Conservation (phyloP, 2,888 invertebrate genomes). For the Catocala nupta region DNA sequence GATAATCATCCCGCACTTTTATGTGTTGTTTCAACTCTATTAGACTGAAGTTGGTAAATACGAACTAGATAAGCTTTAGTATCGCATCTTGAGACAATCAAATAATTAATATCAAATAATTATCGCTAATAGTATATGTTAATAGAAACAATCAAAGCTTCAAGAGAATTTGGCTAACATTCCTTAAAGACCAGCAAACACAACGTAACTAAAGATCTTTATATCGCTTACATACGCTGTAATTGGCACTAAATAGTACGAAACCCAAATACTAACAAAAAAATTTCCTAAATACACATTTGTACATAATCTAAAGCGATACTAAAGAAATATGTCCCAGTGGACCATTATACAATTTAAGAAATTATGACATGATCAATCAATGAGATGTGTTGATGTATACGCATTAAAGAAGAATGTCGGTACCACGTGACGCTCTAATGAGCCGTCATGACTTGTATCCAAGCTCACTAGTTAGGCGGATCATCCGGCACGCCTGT, state of each 20-base stretch:
- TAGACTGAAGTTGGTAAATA: constrained; percentile 14
- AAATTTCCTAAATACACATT: constrained; percentile 27
- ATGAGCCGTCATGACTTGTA: neutral
- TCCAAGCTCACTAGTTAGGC: constrained; percentile 8
- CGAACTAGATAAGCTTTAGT: constrained; percentile 4
- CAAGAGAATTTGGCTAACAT: constrained; percentile 40
- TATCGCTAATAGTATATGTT: constrained; percentile 25
- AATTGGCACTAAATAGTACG: constrained; percentile 37
- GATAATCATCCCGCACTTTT: constrained; percentile 17
- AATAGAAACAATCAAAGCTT: constrained; percentile 22
- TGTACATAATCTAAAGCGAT: constrained; percentile 46
- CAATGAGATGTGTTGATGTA: constrained; percentile 9
- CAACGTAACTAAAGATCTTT: constrained; percentile 35
- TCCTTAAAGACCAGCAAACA: constrained; percentile 42
- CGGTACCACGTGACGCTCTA: neutral
- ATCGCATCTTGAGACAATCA: constrained; percentile 27
- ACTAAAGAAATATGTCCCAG: constrained; percentile 31
- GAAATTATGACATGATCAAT: constrained; percentile 10
- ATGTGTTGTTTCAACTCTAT: constrained; percentile 12
- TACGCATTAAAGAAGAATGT: neutral
- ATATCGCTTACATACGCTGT: constrained; percentile 27
- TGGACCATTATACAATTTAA: neutral
- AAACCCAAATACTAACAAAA: constrained; percentile 19
- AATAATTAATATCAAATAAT: constrained; percentile 20
- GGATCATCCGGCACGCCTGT: constrained; percentile 14